Conservation (phyloP, 2,113 vertebrate species). For the Sarotherodon lohbergeri region DNA sequence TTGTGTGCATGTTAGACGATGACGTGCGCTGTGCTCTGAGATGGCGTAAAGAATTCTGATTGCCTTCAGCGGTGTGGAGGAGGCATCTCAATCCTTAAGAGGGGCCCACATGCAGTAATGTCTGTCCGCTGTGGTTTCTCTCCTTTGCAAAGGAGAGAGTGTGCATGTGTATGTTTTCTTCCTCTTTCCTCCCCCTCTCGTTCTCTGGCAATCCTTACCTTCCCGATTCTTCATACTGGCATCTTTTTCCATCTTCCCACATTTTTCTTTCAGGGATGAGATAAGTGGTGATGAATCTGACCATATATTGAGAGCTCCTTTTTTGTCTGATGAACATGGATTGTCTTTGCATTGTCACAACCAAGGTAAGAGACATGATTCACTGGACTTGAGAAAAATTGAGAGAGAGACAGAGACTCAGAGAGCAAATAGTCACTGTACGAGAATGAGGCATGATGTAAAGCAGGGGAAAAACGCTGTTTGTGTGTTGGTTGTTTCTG, state of each 20-base stretch:
- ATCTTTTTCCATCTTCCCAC: background rate
- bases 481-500: background rate
- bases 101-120: constrained; percentile 49
- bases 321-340: constrained; percentile 78
- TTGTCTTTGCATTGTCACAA: constrained; percentile 97
- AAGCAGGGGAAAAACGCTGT: background rate
- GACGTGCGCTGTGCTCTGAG: constrained; percentile 75
- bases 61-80: constrained; percentile 79
- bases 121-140: constrained; percentile 35
- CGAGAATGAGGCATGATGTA: constrained; percentile 9
- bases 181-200: constrained; percentile 5
- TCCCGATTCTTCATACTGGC: constrained; percentile 61
- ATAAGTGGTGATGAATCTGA: constrained; percentile 78
- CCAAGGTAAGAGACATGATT: constrained; percentile 84
- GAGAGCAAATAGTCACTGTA: background rate
- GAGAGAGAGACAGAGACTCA: background rate
- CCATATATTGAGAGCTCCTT: constrained; percentile 74
- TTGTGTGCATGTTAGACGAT: constrained; percentile 65
- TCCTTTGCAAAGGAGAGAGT: constrained; percentile 50
- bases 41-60: constrained; percentile 76
- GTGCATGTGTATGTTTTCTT: background rate
- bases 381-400: background rate
- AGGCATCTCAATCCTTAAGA: constrained; percentile 55
- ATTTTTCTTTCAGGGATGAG: constrained; percentile 21
- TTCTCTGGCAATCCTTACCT: background rate